phyloP scores from a whole-genome alignment of 2,888 invertebrate genomes.

The Caenorhabditis becei region DNA sequence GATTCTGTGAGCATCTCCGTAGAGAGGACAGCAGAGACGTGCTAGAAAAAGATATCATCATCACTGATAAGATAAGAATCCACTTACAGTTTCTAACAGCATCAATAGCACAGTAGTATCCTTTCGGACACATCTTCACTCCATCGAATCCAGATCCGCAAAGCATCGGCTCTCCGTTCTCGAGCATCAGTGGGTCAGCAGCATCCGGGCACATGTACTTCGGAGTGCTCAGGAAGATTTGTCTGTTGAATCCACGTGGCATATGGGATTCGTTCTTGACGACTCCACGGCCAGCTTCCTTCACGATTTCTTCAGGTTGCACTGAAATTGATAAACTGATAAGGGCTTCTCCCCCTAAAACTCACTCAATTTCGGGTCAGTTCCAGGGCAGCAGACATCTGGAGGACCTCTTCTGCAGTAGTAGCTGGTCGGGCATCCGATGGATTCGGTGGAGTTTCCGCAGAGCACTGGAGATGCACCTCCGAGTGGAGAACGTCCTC shows the following conservation, averaged over 20 bases:
- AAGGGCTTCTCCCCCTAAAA: not conserved
- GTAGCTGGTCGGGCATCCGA: constrained; percentile 80
- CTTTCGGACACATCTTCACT: constrained; percentile 78
- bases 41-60: constrained; percentile 39
- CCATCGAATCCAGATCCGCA: constrained; percentile 81
- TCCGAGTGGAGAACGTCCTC: constrained; percentile 75
- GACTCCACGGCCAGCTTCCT: constrained; percentile 49
- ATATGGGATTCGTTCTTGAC: constrained; percentile 63
- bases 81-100: constrained; percentile 64
- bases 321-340: constrained; percentile 33
- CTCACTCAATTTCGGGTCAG: constrained; percentile 63
- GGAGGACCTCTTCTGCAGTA: constrained; percentile 80
- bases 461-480: constrained; percentile 80
- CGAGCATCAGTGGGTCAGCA: constrained; percentile 71
- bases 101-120: constrained; percentile 81
- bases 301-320: constrained; percentile 60
- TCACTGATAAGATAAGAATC: not conserved
- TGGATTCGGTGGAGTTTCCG: constrained; percentile 77
- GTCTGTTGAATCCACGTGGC: constrained; percentile 68
- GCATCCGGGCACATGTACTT: constrained; percentile 75
- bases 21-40: constrained; percentile 78
- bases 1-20: constrained; percentile 73
- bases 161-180: constrained; percentile 66
- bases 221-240: constrained; percentile 68
- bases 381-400: constrained; percentile 80